A percentile compares a stretch with the other conserved stretches of the same genome.
Conservation (phyloP, 2,888 invertebrate species). For the Stenotaenia linearis region DNA sequence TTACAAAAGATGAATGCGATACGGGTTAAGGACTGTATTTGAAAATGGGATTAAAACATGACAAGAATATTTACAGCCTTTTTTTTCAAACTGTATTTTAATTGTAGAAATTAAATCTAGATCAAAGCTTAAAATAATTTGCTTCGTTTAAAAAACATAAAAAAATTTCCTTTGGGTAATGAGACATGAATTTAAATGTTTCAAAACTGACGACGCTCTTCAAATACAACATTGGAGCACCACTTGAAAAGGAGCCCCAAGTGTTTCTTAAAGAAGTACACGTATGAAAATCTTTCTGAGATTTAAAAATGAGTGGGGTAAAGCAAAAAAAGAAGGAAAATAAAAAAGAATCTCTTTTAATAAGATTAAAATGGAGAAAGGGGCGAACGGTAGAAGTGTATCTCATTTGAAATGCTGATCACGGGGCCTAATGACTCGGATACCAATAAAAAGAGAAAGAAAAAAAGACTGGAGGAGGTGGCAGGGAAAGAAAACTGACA, state of each 20-base stretch:
- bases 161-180: neutral
- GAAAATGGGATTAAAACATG: too few species aligned
- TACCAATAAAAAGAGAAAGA: slow-evolving; percentile 4
- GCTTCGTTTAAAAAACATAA: neutral
- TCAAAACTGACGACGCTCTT: neutral
- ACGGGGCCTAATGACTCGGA: neutral
- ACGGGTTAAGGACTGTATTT: neutral
- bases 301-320: neutral
- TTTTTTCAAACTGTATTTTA: neutral
- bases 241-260: slow-evolving; percentile 2
- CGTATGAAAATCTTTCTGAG: neutral
- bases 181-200: slow-evolving; percentile 4
- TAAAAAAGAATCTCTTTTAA: neutral
- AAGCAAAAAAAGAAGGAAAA: neutral
- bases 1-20: neutral
- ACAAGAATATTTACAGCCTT: neutral
- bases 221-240: slow-evolving; percentile 7
- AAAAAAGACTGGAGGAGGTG: neutral
- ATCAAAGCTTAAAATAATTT: neutral
- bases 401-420: slow-evolving; percentile 3
- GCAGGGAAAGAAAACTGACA: neutral
- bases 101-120: neutral
- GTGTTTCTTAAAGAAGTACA: slow-evolving; percentile 9
- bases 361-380: slow-evolving; percentile 1
- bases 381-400: neutral